Evolutionary conservation across 2,888 invertebrate genomes (phyloP), one percentile per base, ranked within the genome.

Genomic region (Diachrysia chrysitis): DNA sequence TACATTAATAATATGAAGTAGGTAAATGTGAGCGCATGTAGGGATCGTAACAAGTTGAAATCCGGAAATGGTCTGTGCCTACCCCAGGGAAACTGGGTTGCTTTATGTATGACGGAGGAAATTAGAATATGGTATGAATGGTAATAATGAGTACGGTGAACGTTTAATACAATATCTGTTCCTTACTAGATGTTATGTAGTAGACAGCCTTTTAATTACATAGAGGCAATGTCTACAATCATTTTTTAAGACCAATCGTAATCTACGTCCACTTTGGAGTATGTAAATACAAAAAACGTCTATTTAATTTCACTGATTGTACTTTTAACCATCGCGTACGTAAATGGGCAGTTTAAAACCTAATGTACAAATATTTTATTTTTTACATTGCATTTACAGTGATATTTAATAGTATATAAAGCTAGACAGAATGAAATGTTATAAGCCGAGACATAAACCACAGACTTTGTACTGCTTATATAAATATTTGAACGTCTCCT

Each of bases 41-140:
- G 42, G 42, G 42, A 42, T 56, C 58, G 57, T 57, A 51, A 37
- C 66, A 42, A 42, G 42, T 42, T 42, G 42, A 42, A n/a, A n/a
- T 37, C 42, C 42, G 42, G 42, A 42, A 42, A 42, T 42, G 42
- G 42, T 42, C 42, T 42, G 42, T 42, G 42, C 42, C 42, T 42
- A 42, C 42, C 42, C 42, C 42, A 42, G 42, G 42, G 42, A 42
- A 42, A 42, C 42, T 42, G 42, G 32, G n/a, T 6, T 42, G 42
- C 42, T 42, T 42, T n/a, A 42, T 42, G 42, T 42, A 42, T 42
- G 42, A 7, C 42, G 42, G n/a, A 42, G 42, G 42, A 42, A 42
- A 42, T 42, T 42, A 42, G n/a, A 42, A 42, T 42, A 42, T n/a
- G 42, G 5, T n/a, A n/a, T n/a, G 42, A 42, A 42, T 42, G 42